Base-by-base conservation (phyloP, 2,797 vertebrate genomes). In the Petrocephalus sullivani region DNA sequence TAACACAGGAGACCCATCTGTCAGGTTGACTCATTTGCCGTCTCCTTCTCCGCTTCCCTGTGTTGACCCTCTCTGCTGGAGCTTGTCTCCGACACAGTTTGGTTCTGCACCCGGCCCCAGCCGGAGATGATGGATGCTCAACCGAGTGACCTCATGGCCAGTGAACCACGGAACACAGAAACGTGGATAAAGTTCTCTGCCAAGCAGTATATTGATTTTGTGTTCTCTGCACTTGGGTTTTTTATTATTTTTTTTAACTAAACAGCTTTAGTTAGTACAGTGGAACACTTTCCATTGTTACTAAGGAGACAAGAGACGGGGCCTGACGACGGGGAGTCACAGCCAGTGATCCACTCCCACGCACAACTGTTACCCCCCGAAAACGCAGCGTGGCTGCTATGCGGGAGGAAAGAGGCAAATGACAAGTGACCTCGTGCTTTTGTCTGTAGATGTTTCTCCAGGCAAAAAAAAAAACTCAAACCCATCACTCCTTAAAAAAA, bases 171-270 rank as follows among this genome's bases (percentile, higher is more conserved):
- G 93, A 93, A 93, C 93, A 95, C 93, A 94, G 92, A 91, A 89
- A 89, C 90, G 90, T 90, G 60, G 93, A 92, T 94, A 93, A 94
- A 93, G 92, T 94, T 92, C 93, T 93, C 92, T 95, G 94, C 94
- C 94, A 94, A 93, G 93, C 89, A 89, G 91, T 95, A 93, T 96
- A 96, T 96, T 94, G 95, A 96, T 96, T 95, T 94, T 87, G 88
- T 92, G 93, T 94, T 95, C 91, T 84, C 85, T 92, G 91, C 91
- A 92, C 92, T 92, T 93, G 92, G 91, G 92, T 49, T 88, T 85
- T 85, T 85, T 87, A 75, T 85, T 75, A 2, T 41, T 41, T 41
- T 54, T 61, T 82, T 88, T 88, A 41, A 21, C 28, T 21, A 91
- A 93, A 91, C 84, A 91, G 92, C 94, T 93, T 93, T 94, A 93